Base-by-base conservation (phyloP, 2,113 vertebrate genomes). In the Hippocampus guttulatus region DNA sequence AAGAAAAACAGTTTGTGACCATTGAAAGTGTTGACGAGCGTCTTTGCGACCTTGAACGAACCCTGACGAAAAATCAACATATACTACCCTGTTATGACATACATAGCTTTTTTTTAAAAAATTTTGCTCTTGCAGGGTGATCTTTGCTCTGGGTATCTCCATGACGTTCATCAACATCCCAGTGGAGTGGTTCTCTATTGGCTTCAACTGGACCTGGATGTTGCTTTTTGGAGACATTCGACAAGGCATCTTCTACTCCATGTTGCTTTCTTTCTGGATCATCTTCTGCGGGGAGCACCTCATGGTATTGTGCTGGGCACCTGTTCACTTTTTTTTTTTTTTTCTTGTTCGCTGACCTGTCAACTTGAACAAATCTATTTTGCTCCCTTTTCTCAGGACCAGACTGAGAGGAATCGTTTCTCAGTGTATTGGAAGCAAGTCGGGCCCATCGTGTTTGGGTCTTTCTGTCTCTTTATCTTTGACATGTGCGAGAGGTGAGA, bases 161-260 rank as follows among this genome's bases (percentile, higher is more conserved):
- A 99, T 99, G 97, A 99, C 96, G 0, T 98, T 99, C 88, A 98
- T 99, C 83, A 99, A 99, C 84, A 94, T 98, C 73, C 97, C 97
- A 0, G 96, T 98, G 78, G 97, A 99, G 75, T 99, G 97, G 97
- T 98, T 99, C 88, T 99, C 97, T 21, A 91, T 99, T 0, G 96
- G 96, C 5, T 98, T 97, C 75, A 92, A 99, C 88, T 99, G 97
- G 97, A 99, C 97, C 0, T 99, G 97, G 97, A 98, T 99, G 97
- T 87, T 99, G 70, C 88, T 99, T 10, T 99, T 99, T 0, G 96
- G 96, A 30, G 97, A 99, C 82, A 97, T 99, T 68, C 92, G 97
- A 21, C 97, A 99, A 88, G 97, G 97, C 67, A 94, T 99, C 83
- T 99, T 99, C 91, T 99, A 99, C 2, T 95, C 96, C 43, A 95